Evolutionary conservation across 1,140 invertebrate species (phyloP), one percentile per base, ranked within the genome.

Genomic region (Drosophila guanche): DNA sequence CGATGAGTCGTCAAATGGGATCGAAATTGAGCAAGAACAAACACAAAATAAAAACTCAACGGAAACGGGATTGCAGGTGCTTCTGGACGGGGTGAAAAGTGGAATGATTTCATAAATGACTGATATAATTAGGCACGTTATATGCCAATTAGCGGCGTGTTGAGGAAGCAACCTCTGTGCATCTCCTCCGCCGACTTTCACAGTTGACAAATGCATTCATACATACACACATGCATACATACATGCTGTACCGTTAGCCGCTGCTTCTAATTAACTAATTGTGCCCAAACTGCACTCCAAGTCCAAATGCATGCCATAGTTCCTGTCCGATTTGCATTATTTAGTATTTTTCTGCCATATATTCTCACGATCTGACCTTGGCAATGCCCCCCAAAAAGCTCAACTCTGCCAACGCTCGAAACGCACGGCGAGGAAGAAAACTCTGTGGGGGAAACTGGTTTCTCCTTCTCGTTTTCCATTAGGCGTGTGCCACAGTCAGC

Each of bases 41-140:
- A 60, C 45, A 60, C 37, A 20, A 41, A 47, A 46, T 37, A 47
- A 43, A 41, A 47, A 3, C 58, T 41, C 59, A 53, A 53, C 72
- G 62, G 45, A 76, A 75, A 75, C 70, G 25, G 10, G 37, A 52
- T 16, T 40, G 50, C 50, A 52, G 10, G n/a, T 22, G 60, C 43
- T 50, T 51, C 42, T 53, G 58, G 42, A 37, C 33, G 48, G 48
- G 52, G 69, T 74, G 70, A 73, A 74, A 74, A 73, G 60, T 75
- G 72, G 75, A 75, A 75, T 75, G 70, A 74, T 65, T 74, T 52
- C 57, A 55, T 69, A 73, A 57, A 53, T 50, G 47, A 66, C 69
- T 81, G 74, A 86, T 75, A 85, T 86, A 85, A 85, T 85, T 88
- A 78, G 59, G 40, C 79, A 67, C 46, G 83, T 77, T 88, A 85